Percentiles rank a stretch among this genome's conserved stretches.
These are phyloP conservation scores for Hydropotes inermis DNA, from an alignment of 2,113 vertebrate species.

Conservation along the genomic window DNA sequence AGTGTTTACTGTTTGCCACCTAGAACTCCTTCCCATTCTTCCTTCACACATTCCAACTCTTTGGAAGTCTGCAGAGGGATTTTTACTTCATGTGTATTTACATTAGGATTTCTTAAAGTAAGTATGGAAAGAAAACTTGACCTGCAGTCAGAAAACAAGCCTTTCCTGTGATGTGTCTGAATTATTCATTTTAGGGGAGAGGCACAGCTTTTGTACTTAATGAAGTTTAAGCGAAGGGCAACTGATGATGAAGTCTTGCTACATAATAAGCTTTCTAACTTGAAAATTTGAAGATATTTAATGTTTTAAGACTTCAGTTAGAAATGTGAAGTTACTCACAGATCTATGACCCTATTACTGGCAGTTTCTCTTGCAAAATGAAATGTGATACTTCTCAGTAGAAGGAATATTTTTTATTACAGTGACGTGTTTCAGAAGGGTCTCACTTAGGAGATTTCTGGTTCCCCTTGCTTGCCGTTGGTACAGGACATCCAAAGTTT, in stretches of 20 bases:
- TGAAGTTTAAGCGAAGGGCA: slow-evolving; percentile 8
- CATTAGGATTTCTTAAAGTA: slow-evolving; percentile 72
- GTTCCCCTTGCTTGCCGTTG: slow-evolving; percentile 47
- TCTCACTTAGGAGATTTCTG: slow-evolving; percentile 23
- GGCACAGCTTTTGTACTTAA: slow-evolving; percentile 23
- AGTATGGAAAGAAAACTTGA: slow-evolving; percentile 49
- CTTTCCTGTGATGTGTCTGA: neutral
- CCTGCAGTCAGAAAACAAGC: slow-evolving; percentile 28
- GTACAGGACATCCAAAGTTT: slow-evolving; percentile 42
- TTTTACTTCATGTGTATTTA: slow-evolving; percentile 58
- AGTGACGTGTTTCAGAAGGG: slow-evolving; percentile 39
- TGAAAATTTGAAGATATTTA: slow-evolving; percentile 69
- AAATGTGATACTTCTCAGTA: slow-evolving; percentile 35
- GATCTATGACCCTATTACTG: slow-evolving; percentile 39
- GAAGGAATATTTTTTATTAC: slow-evolving; percentile 31
- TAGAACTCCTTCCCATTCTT: neutral
- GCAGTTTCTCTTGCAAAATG: slow-evolving; percentile 67
- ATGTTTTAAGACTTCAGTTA: slow-evolving; percentile 68
- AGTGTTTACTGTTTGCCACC: neutral
- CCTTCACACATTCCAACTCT: slow-evolving; percentile 45
- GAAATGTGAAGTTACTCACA: slow-evolving; percentile 65
- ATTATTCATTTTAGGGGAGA: neutral
- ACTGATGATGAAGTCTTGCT: neutral
- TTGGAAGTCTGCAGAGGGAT: neutral
- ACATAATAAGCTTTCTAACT: neutral